Evolutionary conservation across 2,797 vertebrate species (phyloP), one percentile per base, ranked within the genome.

Genomic region (Cossypha heuglini): DNA sequence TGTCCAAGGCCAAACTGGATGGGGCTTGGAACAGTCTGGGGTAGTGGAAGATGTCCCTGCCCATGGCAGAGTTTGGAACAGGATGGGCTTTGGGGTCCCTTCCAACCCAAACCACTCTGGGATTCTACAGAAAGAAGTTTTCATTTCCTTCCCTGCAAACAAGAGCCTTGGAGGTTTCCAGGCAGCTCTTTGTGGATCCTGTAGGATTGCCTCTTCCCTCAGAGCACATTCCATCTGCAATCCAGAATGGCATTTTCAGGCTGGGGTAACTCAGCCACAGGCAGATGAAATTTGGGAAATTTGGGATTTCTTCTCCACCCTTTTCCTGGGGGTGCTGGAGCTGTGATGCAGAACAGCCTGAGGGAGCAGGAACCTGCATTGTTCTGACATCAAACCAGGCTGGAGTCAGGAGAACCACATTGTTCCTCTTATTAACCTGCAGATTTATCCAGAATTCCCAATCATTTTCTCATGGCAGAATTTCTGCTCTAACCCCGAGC

Each of bases 321-420:
- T 0, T 68, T 37, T 13, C 73, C 89, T 42, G 26, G 7, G 57
- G 49, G 11, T 15, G 51, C 42, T 74, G 3, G 5, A 78, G 29
- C 26, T 6, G 75, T 37, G 16, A 16, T 2, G 6, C 54, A 61
- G 38, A 63, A 5, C 1, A 2, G 46, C 74, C 73, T 5, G 48
- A 90, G 76, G 69, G 69, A 69, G 51, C 66, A 81, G 90, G 64
- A 64, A 55, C 37, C 21, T 43, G 73, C 58, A 88, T 38, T 89
- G 9, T 54, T 43, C 14, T 85, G 77, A 31, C 84, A 71, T 18
- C 80, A 40, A 59, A 66, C 33, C 87, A 67, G 51, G 22, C 54
- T 25, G 43, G 49, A 66, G 28, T 29, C 58, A 59, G 63, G 63
- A 81, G 76, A 89, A 48, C 33, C 74, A 45, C 64, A 1, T 5